phyloP scores from a whole-genome alignment of 2,888 invertebrate species.

The Gari tellinella region DNA sequence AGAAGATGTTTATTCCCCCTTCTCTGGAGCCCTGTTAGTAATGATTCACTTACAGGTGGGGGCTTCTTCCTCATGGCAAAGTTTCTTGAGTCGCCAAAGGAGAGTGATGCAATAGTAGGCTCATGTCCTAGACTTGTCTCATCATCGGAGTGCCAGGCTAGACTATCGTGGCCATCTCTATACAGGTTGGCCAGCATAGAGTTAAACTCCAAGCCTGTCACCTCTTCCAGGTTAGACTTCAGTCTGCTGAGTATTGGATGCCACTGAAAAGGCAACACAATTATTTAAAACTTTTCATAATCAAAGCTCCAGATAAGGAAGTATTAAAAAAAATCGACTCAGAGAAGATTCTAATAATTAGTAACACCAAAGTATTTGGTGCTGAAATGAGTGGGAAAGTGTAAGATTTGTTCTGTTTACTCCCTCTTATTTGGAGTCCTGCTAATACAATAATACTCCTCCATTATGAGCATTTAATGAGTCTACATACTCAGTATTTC shows the following conservation, averaged over 20 bases:
- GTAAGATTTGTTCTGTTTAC: too few species aligned
- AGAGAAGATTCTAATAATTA: too few species aligned
- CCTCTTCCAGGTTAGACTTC: constrained; percentile 79
- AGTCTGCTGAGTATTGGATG: constrained; percentile 72
- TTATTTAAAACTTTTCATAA: neutral
- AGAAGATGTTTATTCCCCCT: too few species aligned
- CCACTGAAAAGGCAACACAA: constrained; percentile 77
- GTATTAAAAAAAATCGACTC: too few species aligned
- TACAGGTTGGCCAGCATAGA: constrained; percentile 85
- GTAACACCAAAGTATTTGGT: too few species aligned
- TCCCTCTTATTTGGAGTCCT: too few species aligned
- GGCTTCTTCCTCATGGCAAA: constrained; percentile 84
- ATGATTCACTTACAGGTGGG: constrained; percentile 67
- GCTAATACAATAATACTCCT: too few species aligned
- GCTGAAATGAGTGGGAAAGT: too few species aligned
- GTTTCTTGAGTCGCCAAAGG: constrained; percentile 83
- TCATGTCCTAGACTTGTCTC: constrained; percentile 83
- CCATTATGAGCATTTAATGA: too few species aligned
- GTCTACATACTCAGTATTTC: too few species aligned
- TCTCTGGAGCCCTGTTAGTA: too few species aligned
- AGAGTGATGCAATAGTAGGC: constrained; percentile 84
- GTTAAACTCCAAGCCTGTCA: constrained; percentile 85
- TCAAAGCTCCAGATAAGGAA: too few species aligned
- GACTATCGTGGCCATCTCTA: constrained; percentile 85
- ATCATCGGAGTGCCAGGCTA: constrained; percentile 85